phyloP scores from a whole-genome alignment of 1,140 invertebrate species.

The Argopecten irradians region DNA sequence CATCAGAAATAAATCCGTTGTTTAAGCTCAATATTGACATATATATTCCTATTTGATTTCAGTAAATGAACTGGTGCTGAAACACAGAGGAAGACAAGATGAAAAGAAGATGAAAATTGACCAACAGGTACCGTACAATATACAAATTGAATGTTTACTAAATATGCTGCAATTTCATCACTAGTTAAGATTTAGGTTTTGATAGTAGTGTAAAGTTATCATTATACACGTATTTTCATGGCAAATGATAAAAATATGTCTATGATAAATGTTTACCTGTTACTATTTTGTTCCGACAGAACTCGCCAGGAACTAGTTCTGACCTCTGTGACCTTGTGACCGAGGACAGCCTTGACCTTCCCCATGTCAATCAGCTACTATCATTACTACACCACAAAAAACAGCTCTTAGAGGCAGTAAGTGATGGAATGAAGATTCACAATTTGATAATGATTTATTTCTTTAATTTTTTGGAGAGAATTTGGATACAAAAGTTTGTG shows the following conservation, averaged over 20 bases:
- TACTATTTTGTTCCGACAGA: conserved; percentile 49
- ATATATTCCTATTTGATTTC: conserved; percentile 60
- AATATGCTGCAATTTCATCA: no score
- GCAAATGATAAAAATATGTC: no score
- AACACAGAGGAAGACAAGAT: conserved; percentile 82
- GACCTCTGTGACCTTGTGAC: conserved; percentile 62
- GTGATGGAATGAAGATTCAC: conserved; percentile 29
- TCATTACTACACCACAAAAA: conserved; percentile 88
- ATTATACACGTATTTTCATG: no score
- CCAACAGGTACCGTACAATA: conserved; percentile 61
- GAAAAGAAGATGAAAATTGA: conserved; percentile 78
- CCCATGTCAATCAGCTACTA: conserved; percentile 89
- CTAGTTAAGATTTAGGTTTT: no score
- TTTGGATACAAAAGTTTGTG: no score
- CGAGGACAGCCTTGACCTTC: conserved; percentile 81
- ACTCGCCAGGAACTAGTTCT: conserved; percentile 50
- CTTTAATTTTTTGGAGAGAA: no score
- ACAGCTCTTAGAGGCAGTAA: conserved; percentile 87
- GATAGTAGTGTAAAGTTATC: no score
- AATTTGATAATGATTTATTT: no score
- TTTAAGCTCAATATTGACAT: no score
- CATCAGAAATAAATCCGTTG: no score
- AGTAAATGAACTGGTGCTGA: conserved; percentile 89
- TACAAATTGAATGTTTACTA: no score
- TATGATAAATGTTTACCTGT: no score